Base-by-base conservation (phyloP, 2,113 vertebrate species). In the Rhabdornis inornatus region DNA sequence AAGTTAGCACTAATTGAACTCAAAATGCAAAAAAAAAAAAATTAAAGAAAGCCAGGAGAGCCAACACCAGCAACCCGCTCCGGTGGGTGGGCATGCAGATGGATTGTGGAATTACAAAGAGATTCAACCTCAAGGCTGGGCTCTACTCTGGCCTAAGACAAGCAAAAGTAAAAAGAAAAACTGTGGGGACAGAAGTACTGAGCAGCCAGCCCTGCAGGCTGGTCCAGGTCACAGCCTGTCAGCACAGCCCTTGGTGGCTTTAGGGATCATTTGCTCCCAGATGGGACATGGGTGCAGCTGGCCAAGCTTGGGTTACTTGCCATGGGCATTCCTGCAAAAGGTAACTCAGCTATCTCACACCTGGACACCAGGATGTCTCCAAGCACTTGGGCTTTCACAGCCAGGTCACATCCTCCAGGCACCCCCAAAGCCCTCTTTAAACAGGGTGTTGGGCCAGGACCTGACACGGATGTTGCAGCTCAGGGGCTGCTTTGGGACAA, bases 1-100 rank as follows among this genome's bases (percentile, higher is more conserved):
- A 91, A 88, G 97, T 98, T 98, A 98, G 98, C 97, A 97, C 98
- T 97, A 96, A 97, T 97, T 84, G 97, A 97, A 97, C 87, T 76
- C 83, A 91, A 97, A 94, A 92, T 60, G 49, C 5, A 30, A 27
- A n/a, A 90, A 61, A 59, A 52, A 52, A 70, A 72, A 92, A 82
- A 56, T 70, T 9, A 35, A 81, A 92, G 64, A 52, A 95, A 96
- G 95, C 91, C 91, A 95, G 92, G 95, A 96, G 93, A 92, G 95
- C 91, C n/a, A 1, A 94, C 80, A 96, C 96, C 97, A 96, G 97
- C 96, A 95, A 94, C 97, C 68, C 6, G 39, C 92, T 95, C 70
- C 11, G 16, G 92, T 86, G 83, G 78, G 84, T 85, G 88, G 92
- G 80, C 97, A 97, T 97, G 97, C 98, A 97, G 94, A 94, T 33